Evolutionary conservation across 2,797 vertebrate species (phyloP).

Genomic region (Remorina albescens): DNA sequence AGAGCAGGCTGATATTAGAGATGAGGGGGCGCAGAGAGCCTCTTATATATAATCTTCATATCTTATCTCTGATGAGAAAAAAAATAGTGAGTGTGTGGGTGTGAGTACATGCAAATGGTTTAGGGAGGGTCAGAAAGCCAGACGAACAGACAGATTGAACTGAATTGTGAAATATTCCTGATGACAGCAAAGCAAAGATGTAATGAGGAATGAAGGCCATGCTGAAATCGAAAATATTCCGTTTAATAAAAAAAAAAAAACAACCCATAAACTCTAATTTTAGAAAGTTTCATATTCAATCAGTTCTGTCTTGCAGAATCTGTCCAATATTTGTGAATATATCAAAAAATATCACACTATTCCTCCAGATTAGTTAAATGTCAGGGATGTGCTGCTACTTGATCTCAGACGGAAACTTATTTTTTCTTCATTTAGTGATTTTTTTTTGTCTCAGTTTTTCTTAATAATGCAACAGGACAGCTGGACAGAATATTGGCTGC

Average conservation of each 20-base stretch:
- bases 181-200: conserved; percentile 15
- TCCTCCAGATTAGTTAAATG: conserved; percentile 12
- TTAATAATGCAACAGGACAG: conserved; percentile 58
- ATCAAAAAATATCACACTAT: not conserved
- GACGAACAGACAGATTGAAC: conserved; percentile 53
- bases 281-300: conserved; percentile 18
- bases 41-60: conserved; percentile 66
- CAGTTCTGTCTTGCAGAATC: not conserved
- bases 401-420: conserved; percentile 12
- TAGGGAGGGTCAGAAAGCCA: conserved; percentile 43
- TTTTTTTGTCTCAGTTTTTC: conserved; percentile 5
- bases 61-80: conserved; percentile 59
- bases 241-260: not conserved
- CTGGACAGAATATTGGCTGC: conserved; percentile 35
- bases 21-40: conserved; percentile 71
- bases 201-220: not conserved
- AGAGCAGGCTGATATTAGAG: conserved; percentile 58
- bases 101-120: conserved; percentile 66
- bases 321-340: not conserved
- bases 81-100: conserved; percentile 63
- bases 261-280: not conserved
- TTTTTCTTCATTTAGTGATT: conserved; percentile 21
- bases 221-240: conserved; percentile 11
- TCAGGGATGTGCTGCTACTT: not conserved
- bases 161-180: conserved; percentile 54